A percentile compares a stretch with the other conserved stretches of the same genome.
Evolutionary conservation across 1,140 invertebrate genomes (phyloP).

Genomic region (Schlechtendalia chinensis): DNA sequence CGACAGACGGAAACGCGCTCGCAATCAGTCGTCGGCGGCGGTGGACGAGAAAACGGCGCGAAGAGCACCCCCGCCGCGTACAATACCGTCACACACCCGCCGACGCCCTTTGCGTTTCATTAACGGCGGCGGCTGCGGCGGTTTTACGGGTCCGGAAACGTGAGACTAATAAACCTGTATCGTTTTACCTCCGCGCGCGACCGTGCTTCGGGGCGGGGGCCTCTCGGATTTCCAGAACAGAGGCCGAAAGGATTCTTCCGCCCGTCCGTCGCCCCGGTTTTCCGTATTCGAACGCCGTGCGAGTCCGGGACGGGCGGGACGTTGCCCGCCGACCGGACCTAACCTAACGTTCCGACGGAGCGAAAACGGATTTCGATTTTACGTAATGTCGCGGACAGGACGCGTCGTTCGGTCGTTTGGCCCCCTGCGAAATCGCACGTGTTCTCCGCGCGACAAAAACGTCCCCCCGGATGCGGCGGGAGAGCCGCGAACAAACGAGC

Average conservation of each 20-base stretch:
- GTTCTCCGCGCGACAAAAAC: conserved; percentile 1
- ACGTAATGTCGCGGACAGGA: too few species aligned
- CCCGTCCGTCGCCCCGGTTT: too few species aligned
- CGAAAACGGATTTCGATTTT: too few species aligned
- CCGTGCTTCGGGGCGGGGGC: neutral
- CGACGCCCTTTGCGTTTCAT: conserved; percentile 25
- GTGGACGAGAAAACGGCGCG: neutral
- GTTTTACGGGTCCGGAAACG: conserved; percentile 34
- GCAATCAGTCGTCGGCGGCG: conserved; percentile 26
- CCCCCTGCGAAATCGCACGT: conserved; percentile 14
- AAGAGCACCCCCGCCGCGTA: neutral
- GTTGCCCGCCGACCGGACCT: too few species aligned
- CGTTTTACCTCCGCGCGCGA: neutral
- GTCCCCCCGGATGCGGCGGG: neutral
- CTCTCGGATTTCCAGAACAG: conserved; percentile 19
- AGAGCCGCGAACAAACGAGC: conserved; percentile 23
- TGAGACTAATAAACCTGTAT: conserved; percentile 43
- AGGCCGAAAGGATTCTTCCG: neutral
- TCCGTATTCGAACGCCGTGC: too few species aligned
- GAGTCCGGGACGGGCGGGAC: too few species aligned
- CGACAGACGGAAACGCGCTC: conserved; percentile 21
- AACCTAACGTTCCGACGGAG: too few species aligned
- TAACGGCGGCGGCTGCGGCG: neutral
- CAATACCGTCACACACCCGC: too few species aligned
- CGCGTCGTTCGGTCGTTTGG: conserved; percentile 18